Base-by-base conservation (phyloP, 2,113 vertebrate species). In the Heptranchias perlo region DNA sequence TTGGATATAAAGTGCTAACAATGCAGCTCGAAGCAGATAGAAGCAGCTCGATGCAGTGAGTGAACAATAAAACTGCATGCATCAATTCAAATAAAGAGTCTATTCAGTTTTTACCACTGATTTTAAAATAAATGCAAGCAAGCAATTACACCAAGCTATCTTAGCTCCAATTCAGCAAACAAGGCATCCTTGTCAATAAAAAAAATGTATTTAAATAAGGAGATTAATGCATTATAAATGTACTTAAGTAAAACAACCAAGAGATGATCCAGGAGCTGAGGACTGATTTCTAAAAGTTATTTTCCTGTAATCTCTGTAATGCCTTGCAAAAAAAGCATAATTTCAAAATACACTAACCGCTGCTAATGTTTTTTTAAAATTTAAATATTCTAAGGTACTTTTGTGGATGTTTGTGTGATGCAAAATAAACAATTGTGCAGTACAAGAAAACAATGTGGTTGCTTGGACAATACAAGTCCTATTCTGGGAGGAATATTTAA, bases 11-110 rank as follows among this genome's bases (percentile, higher is more conserved):
- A 61, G 54, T 58, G 87, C 52, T 61, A 92, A 92, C 52, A 58
- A 58, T n/a, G 31, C 54, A 58, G 28, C 35, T 92, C 87, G 31
- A 91, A 54, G 86, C 47, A 54, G 23, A 52, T 52, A 58, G 52
- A 58, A 13, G 54, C 31, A 18, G n/a, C 35, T 92, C 0, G 89
- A 62, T 93, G 89, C 58, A 62, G 64, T 39, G 58, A 93, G 35
- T 93, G 58, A 93, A 93, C 89, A 93, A 93, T 93, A 39, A 93
- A 93, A 62, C 89, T 62, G 35, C 89, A 93, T n/a, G 61, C 58
- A 93, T 92, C 52, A 92, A 92, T 92, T 61, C 52, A 92, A 61
- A 92, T 92, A n/a, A 91, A 91, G 86, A 91, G 31, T n/a, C 58
- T 64, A 93, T 93, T 93, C 89, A 61, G 87, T 58, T 62, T 92